A percentile compares a stretch with the other conserved stretches of the same genome.
Conservation (phyloP, 2,113 vertebrate species). For the Corapipo altera region DNA sequence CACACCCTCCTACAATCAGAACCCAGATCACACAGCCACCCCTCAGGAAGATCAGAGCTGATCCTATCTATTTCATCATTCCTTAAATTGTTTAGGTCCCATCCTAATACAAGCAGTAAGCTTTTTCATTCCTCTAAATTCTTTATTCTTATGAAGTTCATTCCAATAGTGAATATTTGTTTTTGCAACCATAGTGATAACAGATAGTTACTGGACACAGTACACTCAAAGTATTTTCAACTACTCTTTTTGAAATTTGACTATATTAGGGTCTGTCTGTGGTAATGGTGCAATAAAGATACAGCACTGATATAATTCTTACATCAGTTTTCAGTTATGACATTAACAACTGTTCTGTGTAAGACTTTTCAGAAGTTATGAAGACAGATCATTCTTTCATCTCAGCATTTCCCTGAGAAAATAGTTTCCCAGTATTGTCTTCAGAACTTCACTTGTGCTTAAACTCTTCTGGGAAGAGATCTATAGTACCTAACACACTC, state of each 20-base stretch:
- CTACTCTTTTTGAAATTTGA: neutral
- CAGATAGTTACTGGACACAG: neutral
- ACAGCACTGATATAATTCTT: neutral
- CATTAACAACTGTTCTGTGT: neutral
- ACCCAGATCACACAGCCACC: neutral
- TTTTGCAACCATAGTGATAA: constrained; percentile 38
- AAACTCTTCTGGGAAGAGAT: neutral
- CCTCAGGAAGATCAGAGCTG: neutral
- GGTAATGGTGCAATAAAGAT: neutral
- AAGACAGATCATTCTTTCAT: neutral
- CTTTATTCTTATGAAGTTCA: constrained; percentile 8
- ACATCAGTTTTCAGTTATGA: neutral
- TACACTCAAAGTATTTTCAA: neutral
- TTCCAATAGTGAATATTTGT: constrained; percentile 12
- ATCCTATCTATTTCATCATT: neutral
- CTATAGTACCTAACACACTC: neutral
- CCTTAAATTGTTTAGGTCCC: neutral
- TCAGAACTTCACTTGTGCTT: neutral
- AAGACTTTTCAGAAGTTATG: neutral
- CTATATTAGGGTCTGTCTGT: neutral
- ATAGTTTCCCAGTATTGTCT: neutral
- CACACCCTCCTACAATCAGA: neutral
- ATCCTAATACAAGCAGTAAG: constrained; percentile 9
- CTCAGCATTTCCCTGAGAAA: neutral
- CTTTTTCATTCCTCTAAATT: constrained; percentile 29